Evolutionary conservation across 1,140 invertebrate species (phyloP), one percentile per base, ranked within the genome.

Genomic region (Diachasmimorpha longicaudata): DNA sequence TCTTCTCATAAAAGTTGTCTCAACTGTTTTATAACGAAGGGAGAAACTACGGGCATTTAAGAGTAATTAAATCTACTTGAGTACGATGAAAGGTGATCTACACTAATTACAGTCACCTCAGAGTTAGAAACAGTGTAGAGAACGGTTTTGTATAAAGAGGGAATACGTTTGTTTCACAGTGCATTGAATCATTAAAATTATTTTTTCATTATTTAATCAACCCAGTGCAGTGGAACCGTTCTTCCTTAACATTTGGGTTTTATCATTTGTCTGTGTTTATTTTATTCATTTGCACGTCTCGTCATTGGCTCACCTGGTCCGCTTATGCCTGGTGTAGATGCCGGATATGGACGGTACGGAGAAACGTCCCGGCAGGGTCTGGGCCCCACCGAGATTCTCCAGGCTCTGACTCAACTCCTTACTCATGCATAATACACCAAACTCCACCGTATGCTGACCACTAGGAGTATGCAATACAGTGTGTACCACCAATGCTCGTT

Each of bases 241-340:
- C 1, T 39, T 63, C 31, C 31, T 37, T 37, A 2, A 16, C 19
- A 16, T 37, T 68, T 68, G 23, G 46, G 21, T 23, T 63, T 21
- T 55, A n/a, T 71, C 19, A 52, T 82, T 74, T 79, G 78, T 82
- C 77, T 69, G 67, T 66, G 80, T 31, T 66, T 68, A 36, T 69
- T 77, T 72, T 73, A 16, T 74, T 58, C 48, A 79, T 81, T 80
- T 80, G 79, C 48, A 52, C 31, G 66, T n/a, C 36, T 68, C 36
- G n/a, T 68, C 36, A 16, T 68, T 68, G 25, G 82, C 89, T 91
- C 89, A 91, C 90, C 90, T 91, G 87, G 89, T 91, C 79, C 90
- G 86, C 82, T 91, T 91, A 80, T 91, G 90, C 82, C 90, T 89
- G 82, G 89, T 90, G 89, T 90, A 89, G 87, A 90, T 90, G 83